These are phyloP conservation scores for Epicauta chinensis DNA, from an alignment of 1,140 invertebrate genomes.

Conservation along the genomic window DNA sequence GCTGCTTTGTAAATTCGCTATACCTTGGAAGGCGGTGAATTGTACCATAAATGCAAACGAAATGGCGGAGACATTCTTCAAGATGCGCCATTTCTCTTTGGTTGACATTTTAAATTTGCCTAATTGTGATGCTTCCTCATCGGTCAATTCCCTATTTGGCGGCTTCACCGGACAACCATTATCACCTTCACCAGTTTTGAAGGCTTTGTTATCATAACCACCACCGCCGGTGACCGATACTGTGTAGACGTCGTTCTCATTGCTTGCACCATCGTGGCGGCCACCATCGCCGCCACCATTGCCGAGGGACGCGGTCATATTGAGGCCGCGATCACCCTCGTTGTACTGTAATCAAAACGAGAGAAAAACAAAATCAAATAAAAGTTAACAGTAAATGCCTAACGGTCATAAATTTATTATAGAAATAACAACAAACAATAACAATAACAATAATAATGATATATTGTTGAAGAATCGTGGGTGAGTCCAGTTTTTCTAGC, in stretches of 20 bases:
- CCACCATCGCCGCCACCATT: constrained; percentile 24
- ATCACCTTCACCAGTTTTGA: constrained; percentile 51
- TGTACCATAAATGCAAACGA: constrained; percentile 87
- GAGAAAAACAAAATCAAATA: neutral
- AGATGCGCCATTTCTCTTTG: constrained; percentile 77
- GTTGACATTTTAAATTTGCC: constrained; percentile 71
- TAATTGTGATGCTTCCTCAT: constrained; percentile 56
- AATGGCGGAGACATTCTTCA: constrained; percentile 81
- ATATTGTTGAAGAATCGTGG: neutral
- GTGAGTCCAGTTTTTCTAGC: constrained; percentile 10
- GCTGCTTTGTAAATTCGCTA: constrained; percentile 82
- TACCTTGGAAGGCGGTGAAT: constrained; percentile 87
- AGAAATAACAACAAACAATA: neutral
- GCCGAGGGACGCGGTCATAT: constrained; percentile 40
- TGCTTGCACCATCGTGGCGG: constrained; percentile 18
- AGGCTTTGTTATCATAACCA: constrained; percentile 60
- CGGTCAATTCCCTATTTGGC: constrained; percentile 51
- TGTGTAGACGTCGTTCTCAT: constrained; percentile 42
- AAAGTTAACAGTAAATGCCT: neutral
- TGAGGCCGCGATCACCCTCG: constrained; percentile 37
- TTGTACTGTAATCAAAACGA: constrained; percentile 35
- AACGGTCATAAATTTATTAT: too few species aligned
- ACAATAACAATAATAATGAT: neutral
- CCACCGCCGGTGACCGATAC: constrained; percentile 51
- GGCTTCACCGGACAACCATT: constrained; percentile 51